Percentiles rank a stretch among this genome's conserved stretches.
Conservation (phyloP, 2,888 invertebrate genomes). For the Coleophora deauratella region DNA sequence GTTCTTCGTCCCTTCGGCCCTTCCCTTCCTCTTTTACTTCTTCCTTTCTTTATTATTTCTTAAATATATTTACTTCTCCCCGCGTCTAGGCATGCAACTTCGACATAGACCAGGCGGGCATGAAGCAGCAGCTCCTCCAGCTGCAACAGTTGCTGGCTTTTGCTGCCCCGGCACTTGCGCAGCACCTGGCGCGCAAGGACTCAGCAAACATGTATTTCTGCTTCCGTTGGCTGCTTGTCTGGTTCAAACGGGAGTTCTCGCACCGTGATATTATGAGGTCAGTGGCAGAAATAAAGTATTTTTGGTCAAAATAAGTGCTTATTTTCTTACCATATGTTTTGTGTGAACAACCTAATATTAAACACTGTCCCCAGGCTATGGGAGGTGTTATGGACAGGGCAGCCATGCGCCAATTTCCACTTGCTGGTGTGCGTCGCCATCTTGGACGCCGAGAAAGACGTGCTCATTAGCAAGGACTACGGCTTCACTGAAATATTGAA, state of each 20-base stretch:
- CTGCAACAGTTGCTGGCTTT: slow-evolving; percentile 87
- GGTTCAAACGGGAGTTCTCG: slow-evolving; percentile 96
- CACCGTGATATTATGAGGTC: slow-evolving; percentile 87
- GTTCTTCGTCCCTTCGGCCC: too few species aligned
- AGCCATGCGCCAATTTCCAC: slow-evolving; percentile 96
- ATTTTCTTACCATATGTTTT: too few species aligned
- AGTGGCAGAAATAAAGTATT: too few species aligned
- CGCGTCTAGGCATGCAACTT: slow-evolving; percentile 86
- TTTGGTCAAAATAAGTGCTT: too few species aligned
- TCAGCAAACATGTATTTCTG: slow-evolving; percentile 98
- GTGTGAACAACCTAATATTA: too few species aligned
- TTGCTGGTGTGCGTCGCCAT: slow-evolving; percentile 94
- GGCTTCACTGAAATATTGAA: slow-evolving; percentile 97
- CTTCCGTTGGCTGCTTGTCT: slow-evolving; percentile 97
- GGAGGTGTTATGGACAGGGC: slow-evolving; percentile 97
- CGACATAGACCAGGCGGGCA: slow-evolving; percentile 96
- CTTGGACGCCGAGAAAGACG: slow-evolving; percentile 89
- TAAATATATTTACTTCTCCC: too few species aligned
- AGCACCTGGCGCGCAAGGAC: slow-evolving; percentile 89
- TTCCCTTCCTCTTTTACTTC: too few species aligned
- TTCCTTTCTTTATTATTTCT: too few species aligned
- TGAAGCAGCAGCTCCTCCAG: slow-evolving; percentile 93
- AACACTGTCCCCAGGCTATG: slow-evolving; percentile 74
- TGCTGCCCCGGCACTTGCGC: slow-evolving; percentile 87
- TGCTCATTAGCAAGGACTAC: slow-evolving; percentile 92